These are phyloP conservation scores for Ceramica pisi DNA, from an alignment of 2,888 invertebrate genomes.

Conservation along the genomic window DNA sequence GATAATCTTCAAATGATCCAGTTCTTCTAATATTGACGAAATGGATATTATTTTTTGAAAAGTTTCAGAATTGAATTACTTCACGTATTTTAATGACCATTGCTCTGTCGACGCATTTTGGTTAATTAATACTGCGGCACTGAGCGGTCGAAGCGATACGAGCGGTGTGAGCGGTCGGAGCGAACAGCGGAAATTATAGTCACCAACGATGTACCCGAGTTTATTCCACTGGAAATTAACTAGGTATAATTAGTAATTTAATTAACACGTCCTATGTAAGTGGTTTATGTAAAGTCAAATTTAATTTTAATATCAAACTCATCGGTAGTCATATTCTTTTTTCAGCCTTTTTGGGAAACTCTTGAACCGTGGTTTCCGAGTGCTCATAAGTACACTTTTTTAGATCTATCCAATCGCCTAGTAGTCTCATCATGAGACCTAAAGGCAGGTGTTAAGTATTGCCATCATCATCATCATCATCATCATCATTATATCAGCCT, in stretches of 20 bases:
- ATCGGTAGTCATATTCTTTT: too few relatives aligned
- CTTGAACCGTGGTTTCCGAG: too few relatives aligned
- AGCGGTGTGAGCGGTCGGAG: constrained; percentile 14
- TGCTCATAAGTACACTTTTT: too few relatives aligned
- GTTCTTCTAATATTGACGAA: constrained; percentile 7
- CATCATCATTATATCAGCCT: too few relatives aligned
- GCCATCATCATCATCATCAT: too few relatives aligned
- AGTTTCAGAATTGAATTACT: constrained; percentile 28
- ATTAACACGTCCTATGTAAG: constrained; percentile 7
- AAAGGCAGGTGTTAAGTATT: too few relatives aligned
- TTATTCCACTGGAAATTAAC: constrained; percentile 44
- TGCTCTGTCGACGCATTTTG: constrained; percentile 54
- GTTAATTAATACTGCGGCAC: constrained; percentile 55
- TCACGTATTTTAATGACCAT: constrained; percentile 44
- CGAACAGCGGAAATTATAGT: constrained; percentile 55
- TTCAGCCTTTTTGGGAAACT: too few relatives aligned
- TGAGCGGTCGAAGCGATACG: constrained; percentile 19
- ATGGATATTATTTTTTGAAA: neutral
- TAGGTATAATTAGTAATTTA: constrained; percentile 22
- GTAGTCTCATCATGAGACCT: too few relatives aligned
- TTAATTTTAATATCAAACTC: neutral
- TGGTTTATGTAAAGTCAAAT: neutral
- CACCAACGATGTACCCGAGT: constrained; percentile 24
- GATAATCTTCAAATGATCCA: neutral
- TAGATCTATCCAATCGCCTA: too few relatives aligned